phyloP scores from a whole-genome alignment of 2,113 vertebrate species.

The Todiramphus saurophagus region DNA sequence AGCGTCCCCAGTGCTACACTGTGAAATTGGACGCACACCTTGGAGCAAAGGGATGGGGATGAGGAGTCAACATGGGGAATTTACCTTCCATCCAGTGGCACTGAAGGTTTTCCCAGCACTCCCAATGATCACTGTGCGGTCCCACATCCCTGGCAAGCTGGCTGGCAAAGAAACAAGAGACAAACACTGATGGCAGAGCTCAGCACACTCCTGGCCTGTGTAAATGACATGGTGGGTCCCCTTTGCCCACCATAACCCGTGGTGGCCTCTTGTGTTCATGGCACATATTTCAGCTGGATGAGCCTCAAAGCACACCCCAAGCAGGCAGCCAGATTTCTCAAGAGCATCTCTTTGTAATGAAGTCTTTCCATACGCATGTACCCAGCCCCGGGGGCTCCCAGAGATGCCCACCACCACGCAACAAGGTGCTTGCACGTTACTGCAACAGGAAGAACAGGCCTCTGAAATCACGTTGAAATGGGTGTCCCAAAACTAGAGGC shows the following conservation, averaged over 20 bases:
- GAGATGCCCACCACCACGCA: background rate
- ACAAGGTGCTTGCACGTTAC: background rate
- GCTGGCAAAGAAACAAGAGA: conserved; percentile 72
- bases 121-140: conserved; percentile 85
- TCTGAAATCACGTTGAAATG: background rate
- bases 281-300: background rate
- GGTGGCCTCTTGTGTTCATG: background rate
- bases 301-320: background rate
- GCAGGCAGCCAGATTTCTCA: conserved; percentile 9
- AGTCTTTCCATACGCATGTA: background rate
- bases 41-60: background rate
- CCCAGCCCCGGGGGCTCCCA: background rate
- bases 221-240: background rate
- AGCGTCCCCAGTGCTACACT: background rate
- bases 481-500: background rate
- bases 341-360: background rate
- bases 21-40: background rate
- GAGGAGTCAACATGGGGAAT: background rate
- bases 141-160: conserved; percentile 94
- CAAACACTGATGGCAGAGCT: background rate
- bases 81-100: conserved; percentile 94
- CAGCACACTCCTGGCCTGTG: background rate
- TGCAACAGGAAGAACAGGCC: background rate
- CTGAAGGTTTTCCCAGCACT: conserved; percentile 95
- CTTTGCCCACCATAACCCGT: background rate